Evolutionary conservation across 92 coral and sea anemone genomes (phyloP).

Genomic region (Siderastrea siderea): DNA sequence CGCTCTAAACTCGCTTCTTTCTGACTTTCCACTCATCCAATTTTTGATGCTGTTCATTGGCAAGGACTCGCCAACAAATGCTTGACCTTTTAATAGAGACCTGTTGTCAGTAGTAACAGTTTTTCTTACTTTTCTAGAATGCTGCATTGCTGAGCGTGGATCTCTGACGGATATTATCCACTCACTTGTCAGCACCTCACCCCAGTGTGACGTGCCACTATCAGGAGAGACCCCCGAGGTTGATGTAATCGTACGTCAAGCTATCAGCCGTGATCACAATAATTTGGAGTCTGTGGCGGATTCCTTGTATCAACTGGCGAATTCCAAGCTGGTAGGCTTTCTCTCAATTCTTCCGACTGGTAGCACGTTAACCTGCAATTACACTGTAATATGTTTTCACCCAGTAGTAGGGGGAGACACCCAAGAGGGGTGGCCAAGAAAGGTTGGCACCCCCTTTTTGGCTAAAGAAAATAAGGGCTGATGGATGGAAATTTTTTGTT

Average conservation of each 20-base stretch:
- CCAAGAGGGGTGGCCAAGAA: too few relatives aligned
- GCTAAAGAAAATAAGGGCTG: too few relatives aligned
- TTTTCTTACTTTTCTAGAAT: slow-evolving; percentile 5
- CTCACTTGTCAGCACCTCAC: not conserved
- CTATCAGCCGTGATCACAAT: slow-evolving; percentile 18
- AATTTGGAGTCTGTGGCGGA: slow-evolving; percentile 23
- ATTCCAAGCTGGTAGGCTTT: slow-evolving; percentile 21
- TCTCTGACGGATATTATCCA: slow-evolving; percentile 34
- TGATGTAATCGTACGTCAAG: slow-evolving; percentile 53
- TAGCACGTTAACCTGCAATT: too few relatives aligned
- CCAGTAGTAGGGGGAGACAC: too few relatives aligned
- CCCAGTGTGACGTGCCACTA: slow-evolving; percentile 67
- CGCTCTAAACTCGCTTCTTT: too few relatives aligned
- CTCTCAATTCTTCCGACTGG: not conserved
- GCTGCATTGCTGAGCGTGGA: not conserved
- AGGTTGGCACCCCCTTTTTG: too few relatives aligned
- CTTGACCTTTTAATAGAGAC: too few relatives aligned
- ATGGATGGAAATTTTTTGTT: too few relatives aligned
- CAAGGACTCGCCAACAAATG: not conserved
- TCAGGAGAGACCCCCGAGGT: slow-evolving; percentile 87
- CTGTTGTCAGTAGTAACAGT: not conserved
- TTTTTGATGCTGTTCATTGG: too few relatives aligned
- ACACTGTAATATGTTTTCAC: too few relatives aligned
- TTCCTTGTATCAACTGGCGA: slow-evolving; percentile 33
- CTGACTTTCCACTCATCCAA: too few relatives aligned